Conservation (phyloP, 1,140 invertebrate species). For the Lepidotrigona ventralis region DNA sequence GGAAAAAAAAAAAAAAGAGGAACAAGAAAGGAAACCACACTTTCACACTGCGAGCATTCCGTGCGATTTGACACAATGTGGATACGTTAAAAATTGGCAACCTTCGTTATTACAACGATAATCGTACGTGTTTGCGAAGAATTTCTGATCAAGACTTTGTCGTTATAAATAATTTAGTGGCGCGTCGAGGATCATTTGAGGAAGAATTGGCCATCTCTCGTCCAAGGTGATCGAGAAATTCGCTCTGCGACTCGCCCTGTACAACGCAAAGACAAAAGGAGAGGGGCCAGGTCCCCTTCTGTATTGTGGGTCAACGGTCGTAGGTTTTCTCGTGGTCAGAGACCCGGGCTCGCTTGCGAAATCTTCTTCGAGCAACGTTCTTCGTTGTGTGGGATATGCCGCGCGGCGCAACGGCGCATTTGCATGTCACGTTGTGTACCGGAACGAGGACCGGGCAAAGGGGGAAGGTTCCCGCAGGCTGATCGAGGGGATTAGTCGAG, state of each 20-base stretch:
- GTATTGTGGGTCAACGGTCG: conserved; percentile 54
- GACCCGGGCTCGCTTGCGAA: conserved; percentile 9
- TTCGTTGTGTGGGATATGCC: conserved; percentile 53
- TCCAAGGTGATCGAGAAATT: neutral
- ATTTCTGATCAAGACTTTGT: no score
- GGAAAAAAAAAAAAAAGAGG: no score
- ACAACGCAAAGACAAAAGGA: neutral
- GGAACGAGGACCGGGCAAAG: conserved; percentile 13
- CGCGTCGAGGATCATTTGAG: no score
- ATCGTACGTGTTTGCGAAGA: no score
- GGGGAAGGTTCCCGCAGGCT: conserved; percentile 45
- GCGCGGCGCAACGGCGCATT: conserved; percentile 53
- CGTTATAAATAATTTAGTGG: no score
- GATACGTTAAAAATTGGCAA: no score
- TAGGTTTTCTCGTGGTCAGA: conserved; percentile 44
- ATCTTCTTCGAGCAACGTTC: conserved; percentile 32
- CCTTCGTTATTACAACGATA: no score
- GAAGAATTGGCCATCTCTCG: neutral
- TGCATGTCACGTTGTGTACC: conserved; percentile 58
- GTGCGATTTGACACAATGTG: no score
- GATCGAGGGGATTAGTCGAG: conserved; percentile 50
- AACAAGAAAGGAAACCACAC: no score
- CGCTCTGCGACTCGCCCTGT: neutral
- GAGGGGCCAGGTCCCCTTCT: neutral
- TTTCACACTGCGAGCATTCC: no score